Conservation (phyloP, 2,797 vertebrate species). For the Lacerta bilineata region DNA sequence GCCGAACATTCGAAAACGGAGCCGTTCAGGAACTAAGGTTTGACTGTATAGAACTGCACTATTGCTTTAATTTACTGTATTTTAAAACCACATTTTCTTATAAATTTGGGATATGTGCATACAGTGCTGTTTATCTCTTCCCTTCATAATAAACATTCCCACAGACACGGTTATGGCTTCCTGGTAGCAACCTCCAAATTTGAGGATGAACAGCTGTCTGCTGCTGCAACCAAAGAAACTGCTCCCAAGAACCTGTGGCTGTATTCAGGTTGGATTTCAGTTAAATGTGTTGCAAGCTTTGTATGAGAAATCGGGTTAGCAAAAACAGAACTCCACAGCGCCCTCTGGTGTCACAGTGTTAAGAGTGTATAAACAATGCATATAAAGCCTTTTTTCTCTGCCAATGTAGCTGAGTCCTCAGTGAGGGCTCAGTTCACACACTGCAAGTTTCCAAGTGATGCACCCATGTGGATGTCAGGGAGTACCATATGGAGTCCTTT, state of each 20-base stretch:
- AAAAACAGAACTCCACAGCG: too few relatives aligned
- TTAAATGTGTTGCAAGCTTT: too few relatives aligned
- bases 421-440: background rate
- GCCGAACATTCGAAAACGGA: too few relatives aligned
- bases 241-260: background rate
- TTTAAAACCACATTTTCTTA: background rate
- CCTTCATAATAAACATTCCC: conserved; percentile 1
- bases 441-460: background rate
- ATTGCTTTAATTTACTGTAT: conserved; percentile 3
- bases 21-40: too few relatives aligned
- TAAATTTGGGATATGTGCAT: background rate
- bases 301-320: too few relatives aligned
- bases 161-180: background rate
- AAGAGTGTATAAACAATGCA: too few relatives aligned
- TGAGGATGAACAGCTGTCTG: background rate
- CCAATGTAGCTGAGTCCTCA: too few relatives aligned
- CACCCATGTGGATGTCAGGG: background rate
- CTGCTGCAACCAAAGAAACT: background rate
- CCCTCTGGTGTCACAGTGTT: too few relatives aligned
- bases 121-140: background rate
- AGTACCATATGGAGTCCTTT: background rate
- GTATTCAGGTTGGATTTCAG: background rate
- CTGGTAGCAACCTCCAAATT: background rate
- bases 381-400: too few relatives aligned
- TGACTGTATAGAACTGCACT: background rate